Evolutionary conservation across 2,113 vertebrate genomes (phyloP), one percentile per base, ranked within the genome.

Genomic region (Dissostichus mawsoni): DNA sequence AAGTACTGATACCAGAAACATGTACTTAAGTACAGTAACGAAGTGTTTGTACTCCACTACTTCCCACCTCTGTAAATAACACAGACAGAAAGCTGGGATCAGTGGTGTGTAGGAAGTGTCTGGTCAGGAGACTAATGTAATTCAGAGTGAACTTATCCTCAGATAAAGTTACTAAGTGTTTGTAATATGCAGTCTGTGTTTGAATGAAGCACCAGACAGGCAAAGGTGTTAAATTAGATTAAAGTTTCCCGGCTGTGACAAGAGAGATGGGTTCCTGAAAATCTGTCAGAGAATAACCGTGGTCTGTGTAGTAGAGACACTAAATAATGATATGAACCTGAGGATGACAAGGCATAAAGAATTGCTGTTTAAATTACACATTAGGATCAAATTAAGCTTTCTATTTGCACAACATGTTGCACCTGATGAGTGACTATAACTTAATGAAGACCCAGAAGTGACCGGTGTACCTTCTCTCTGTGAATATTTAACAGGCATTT

Each of bases 81-180:
- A 41, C 36, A 78, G 81, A 75, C 56, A 78, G 65, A 65, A 51
- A 80, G 56, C 58, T 16, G 0, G 13, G 64, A 65, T 41, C 74
- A 68, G 45, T 58, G 55, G 51, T 73, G 41, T 52, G 56, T 44
- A 74, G 52, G 48, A 72, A 64, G 64, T 65, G 62, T 76, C 80
- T 81, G 47, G 11, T 77, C 10, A 61, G 51, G 69, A 85, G 1
- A 51, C 72, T 66, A 71, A 76, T 76, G 67, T 63, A 59, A 84
- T 87, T 83, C 71, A 77, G 56, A 66, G n/a, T 45, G 48, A 78
- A 55, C 0, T 48, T 6, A 20, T 20, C 72, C 47, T 83, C 51
- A 71, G 75, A 83, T 88, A 68, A 76, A 71, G 83, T 82, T 86
- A 83, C 74, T 41, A 64, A 57, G 52, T 67, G 48, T 45, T 69